phyloP scores from a whole-genome alignment of 1,140 invertebrate genomes.

The Odontomachus brunneus region DNA sequence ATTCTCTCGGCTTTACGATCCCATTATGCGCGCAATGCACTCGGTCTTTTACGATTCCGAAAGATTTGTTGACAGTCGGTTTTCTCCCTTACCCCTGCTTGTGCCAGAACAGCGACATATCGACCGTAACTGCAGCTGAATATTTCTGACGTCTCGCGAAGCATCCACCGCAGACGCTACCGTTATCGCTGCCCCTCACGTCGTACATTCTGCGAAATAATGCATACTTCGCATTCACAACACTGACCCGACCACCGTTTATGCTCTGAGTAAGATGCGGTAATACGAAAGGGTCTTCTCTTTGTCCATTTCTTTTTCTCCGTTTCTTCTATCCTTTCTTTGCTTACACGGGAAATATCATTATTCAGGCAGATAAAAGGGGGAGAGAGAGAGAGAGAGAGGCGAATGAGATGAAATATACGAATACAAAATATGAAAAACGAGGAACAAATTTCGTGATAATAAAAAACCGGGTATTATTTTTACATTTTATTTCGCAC shows the following conservation, averaged over 20 bases:
- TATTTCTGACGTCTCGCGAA: conserved; percentile 6
- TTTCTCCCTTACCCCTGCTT: neutral
- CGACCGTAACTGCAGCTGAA: neutral
- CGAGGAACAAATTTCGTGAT: neutral
- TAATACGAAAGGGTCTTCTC: neutral
- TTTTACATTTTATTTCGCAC: neutral
- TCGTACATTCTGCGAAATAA: conserved; percentile 19
- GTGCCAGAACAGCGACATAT: neutral
- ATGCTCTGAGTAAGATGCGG: neutral
- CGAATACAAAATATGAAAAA: neutral
- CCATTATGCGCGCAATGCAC: neutral
- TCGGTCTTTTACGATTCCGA: conserved; percentile 4
- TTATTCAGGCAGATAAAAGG: neutral
- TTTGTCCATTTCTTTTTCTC: neutral
- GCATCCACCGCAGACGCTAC: neutral
- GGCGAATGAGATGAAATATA: conserved; percentile 22
- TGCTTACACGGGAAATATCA: neutral
- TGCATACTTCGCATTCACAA: neutral
- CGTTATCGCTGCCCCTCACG: neutral
- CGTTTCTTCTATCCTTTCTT: neutral
- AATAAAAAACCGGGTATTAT: conserved; percentile 2
- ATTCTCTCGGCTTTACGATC: conserved; percentile 1
- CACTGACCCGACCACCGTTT: neutral
- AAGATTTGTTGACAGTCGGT: conserved; percentile 6
- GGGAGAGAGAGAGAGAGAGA: neutral